phyloP scores from a whole-genome alignment of 2,113 vertebrate species.

The Tachysurus vachellii region DNA sequence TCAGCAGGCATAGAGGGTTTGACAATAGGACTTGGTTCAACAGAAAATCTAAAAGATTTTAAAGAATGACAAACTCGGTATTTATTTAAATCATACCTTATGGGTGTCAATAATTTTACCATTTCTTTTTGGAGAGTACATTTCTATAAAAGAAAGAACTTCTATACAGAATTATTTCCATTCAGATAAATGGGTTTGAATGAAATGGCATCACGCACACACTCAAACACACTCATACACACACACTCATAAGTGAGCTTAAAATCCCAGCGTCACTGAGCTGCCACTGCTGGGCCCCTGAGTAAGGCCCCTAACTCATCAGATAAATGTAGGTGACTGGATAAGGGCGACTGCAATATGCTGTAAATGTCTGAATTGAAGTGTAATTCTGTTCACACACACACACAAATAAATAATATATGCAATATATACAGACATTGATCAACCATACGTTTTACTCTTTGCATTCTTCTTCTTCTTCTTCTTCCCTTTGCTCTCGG shows the following conservation, averaged over 20 bases:
- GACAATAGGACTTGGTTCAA: not conserved
- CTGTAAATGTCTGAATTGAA: not conserved
- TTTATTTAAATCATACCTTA: not conserved
- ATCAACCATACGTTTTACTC: slow-evolving; percentile 54
- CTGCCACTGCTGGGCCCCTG: no score
- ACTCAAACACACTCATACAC: no score
- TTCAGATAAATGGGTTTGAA: not conserved
- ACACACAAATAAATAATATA: not conserved
- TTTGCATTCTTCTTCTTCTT: slow-evolving; percentile 54
- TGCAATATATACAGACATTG: not conserved
- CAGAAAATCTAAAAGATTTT: no score
- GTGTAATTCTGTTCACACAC: not conserved
- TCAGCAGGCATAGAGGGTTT: not conserved
- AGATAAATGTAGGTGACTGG: no score
- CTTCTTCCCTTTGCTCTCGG: slow-evolving; percentile 65
- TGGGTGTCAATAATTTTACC: not conserved
- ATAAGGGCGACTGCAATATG: no score
- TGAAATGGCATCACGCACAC: no score
- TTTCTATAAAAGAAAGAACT: not conserved
- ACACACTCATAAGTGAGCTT: no score
- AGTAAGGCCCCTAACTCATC: not conserved
- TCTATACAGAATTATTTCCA: no score
- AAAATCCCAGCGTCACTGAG: no score
- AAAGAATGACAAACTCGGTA: no score
- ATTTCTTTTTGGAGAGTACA: not conserved